Percentiles rank a stretch among this genome's conserved stretches.
Evolutionary conservation across 2,113 vertebrate species (phyloP).

Genomic region (Charina bottae): DNA sequence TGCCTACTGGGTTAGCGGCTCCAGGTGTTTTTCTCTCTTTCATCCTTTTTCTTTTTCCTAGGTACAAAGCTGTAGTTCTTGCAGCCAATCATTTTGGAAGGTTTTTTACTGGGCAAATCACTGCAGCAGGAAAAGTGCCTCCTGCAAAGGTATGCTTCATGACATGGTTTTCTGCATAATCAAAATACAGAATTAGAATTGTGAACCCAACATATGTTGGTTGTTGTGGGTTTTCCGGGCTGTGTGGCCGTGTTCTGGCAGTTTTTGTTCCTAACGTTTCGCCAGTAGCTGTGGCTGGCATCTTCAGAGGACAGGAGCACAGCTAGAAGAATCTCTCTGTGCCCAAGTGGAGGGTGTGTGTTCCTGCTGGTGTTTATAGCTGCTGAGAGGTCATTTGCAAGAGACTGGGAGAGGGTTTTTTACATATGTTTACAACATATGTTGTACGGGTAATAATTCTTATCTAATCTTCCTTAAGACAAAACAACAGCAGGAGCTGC

Average conservation of each 20-base stretch:
- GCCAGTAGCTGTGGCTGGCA: too few relatives aligned
- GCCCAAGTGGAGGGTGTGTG: too few relatives aligned
- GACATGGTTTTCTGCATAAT: background rate
- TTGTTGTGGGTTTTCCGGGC: too few relatives aligned
- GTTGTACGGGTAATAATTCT: too few relatives aligned
- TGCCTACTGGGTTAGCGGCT: background rate
- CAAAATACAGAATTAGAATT: background rate
- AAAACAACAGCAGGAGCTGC: background rate
- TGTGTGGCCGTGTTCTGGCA: too few relatives aligned
- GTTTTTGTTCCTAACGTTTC: too few relatives aligned
- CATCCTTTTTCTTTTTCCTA: background rate
- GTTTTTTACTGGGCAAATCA: slow-evolving; percentile 79
- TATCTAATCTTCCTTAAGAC: background rate
- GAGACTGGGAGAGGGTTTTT: too few relatives aligned
- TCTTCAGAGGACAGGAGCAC: too few relatives aligned
- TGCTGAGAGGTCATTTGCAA: too few relatives aligned
- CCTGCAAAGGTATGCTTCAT: slow-evolving; percentile 71
- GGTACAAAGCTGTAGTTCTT: slow-evolving; percentile 76
- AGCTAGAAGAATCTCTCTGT: too few relatives aligned
- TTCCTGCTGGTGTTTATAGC: too few relatives aligned
- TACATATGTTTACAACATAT: too few relatives aligned
- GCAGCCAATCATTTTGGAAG: slow-evolving; percentile 71
- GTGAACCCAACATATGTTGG: background rate
- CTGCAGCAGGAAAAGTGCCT: slow-evolving; percentile 75
- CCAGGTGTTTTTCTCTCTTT: background rate